Evolutionary conservation across 1,140 invertebrate species (phyloP).

Genomic region (Lasaia peninsularis): DNA sequence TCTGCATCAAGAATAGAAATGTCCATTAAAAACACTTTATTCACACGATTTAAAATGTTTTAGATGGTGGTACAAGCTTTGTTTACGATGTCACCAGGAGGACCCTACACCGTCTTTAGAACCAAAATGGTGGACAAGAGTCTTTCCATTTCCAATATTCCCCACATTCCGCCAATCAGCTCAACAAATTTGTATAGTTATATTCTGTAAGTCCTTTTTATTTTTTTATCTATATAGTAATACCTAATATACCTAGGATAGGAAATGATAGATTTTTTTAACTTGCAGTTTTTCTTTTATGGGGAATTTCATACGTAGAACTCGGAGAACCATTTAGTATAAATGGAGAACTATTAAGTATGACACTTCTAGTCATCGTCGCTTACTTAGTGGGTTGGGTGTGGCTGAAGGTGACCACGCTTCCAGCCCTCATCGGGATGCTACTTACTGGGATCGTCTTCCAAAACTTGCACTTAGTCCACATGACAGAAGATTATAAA

Average conservation of each 20-base stretch:
- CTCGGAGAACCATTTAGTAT: conserved; percentile 84
- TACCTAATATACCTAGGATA: no score
- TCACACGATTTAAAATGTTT: conserved; percentile 23
- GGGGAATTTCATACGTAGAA: conserved; percentile 85
- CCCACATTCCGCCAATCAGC: conserved; percentile 88
- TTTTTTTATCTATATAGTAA: no score
- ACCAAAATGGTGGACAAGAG: conserved; percentile 83
- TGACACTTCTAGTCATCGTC: conserved; percentile 85
- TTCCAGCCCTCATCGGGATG: conserved; percentile 94
- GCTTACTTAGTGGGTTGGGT: conserved; percentile 91
- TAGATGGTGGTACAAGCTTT: conserved; percentile 66
- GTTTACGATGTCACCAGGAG: conserved; percentile 63
- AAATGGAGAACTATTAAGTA: conserved; percentile 87
- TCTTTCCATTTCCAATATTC: conserved; percentile 88
- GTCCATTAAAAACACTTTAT: no score
- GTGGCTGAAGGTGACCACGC: conserved; percentile 82
- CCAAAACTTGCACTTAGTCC: conserved; percentile 85
- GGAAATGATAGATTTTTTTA: background rate
- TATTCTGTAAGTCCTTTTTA: conserved; percentile 79
- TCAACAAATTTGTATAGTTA: conserved; percentile 81
- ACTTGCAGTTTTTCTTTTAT: conserved; percentile 81
- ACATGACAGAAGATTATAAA: conserved; percentile 82
- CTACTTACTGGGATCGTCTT: conserved; percentile 88
- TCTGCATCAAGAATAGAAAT: no score
- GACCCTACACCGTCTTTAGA: conserved; percentile 85